Percentiles rank a stretch among this genome's conserved stretches.
Evolutionary conservation across 2,113 vertebrate genomes (phyloP).

Genomic region (Camelus bactrianus): DNA sequence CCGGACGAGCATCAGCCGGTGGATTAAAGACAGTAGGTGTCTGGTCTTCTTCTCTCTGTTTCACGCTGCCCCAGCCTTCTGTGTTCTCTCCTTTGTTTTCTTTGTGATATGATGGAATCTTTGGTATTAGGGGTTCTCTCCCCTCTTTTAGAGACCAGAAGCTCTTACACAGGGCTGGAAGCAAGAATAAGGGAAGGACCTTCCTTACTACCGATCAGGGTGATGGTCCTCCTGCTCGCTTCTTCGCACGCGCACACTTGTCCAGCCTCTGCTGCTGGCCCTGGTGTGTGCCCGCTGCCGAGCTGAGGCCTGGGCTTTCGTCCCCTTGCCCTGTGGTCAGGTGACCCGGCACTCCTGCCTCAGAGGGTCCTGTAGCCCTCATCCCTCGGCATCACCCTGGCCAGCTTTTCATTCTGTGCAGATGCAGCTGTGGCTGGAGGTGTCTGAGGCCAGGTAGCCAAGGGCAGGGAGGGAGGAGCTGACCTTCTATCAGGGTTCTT

Average conservation of each 20-base stretch:
- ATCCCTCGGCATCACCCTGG: neutral
- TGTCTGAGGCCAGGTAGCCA: neutral
- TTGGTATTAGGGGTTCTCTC: constrained; percentile 51
- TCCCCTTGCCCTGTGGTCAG: neutral
- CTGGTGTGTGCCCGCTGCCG: neutral
- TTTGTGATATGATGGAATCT: constrained; percentile 63
- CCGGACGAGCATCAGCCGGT: constrained; percentile 88
- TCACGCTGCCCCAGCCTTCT: constrained; percentile 7
- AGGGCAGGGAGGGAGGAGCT: neutral
- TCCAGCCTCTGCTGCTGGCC: neutral
- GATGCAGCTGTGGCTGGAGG: neutral
- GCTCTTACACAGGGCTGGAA: neutral
- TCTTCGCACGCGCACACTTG: neutral
- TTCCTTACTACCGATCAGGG: neutral
- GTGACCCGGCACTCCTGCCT: neutral
- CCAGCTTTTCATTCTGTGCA: neutral
- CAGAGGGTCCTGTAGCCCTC: neutral
- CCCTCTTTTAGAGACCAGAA: constrained; percentile 40
- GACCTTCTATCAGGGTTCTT: constrained; percentile 62
- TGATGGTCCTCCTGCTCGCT: neutral
- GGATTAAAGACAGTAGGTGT: constrained; percentile 91
- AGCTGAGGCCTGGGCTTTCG: neutral
- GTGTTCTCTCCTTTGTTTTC: constrained; percentile 47
- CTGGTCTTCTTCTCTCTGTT: neutral
- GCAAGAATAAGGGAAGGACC: constrained; percentile 40